These are phyloP conservation scores for Notothenia rossii DNA, from an alignment of 2,113 vertebrate genomes.

Conservation along the genomic window DNA sequence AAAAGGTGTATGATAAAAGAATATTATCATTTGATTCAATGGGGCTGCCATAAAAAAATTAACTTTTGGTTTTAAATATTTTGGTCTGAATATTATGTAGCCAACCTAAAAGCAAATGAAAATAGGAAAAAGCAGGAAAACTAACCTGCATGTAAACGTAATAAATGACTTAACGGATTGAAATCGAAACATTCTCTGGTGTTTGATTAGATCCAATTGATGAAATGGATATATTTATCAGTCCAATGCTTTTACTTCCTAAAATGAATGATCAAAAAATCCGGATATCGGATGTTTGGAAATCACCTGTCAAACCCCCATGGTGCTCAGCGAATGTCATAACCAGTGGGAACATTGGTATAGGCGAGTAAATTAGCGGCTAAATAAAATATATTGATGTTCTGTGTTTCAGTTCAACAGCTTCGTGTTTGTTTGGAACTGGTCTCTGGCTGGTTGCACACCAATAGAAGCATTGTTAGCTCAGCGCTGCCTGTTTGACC, in stretches of 20 bases:
- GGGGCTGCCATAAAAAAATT: background rate
- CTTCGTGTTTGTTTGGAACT: conserved; percentile 78
- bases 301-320: conserved; percentile 10
- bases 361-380: conserved; percentile 52
- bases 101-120: background rate
- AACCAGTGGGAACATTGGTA: conserved; percentile 49
- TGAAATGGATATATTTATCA: background rate
- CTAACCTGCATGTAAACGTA: background rate
- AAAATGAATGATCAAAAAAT: background rate
- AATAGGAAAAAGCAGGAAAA: background rate
- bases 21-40: no score
- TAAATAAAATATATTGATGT: conserved; percentile 64
- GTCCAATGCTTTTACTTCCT: background rate
- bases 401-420: conserved; percentile 76
- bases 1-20: no score
- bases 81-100: background rate
- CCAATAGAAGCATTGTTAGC: conserved; percentile 81
- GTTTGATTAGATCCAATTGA: background rate
- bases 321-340: conserved; percentile 40
- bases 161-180: background rate
- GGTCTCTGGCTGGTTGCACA: conserved; percentile 80
- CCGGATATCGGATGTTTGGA: conserved; percentile 2
- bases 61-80: background rate
- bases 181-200: background rate
- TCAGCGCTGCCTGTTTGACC: conserved; percentile 75